Evolutionary conservation across 2,888 invertebrate genomes (phyloP).

Genomic region (Drosophila siamana): DNA sequence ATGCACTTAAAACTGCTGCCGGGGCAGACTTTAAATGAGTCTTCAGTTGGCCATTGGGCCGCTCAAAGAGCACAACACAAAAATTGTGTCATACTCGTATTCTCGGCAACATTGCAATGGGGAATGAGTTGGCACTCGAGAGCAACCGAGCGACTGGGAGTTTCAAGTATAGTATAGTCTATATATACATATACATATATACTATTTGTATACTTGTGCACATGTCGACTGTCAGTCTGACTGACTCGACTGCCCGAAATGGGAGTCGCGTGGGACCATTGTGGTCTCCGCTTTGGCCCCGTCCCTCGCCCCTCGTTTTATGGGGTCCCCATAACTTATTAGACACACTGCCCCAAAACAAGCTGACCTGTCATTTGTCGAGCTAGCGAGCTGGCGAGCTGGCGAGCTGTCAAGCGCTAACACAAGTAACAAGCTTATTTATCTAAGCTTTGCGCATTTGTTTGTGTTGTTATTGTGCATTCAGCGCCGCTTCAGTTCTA

Average conservation of each 20-base stretch:
- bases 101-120: constrained; percentile 13
- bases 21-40: constrained; percentile 52
- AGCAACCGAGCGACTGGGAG: constrained; percentile 40
- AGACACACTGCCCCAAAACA: constrained; percentile 30
- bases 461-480: constrained; percentile 33
- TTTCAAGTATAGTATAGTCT: constrained; percentile 44
- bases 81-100: constrained; percentile 44
- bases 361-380: constrained; percentile 67
- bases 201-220: constrained; percentile 12
- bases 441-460: constrained; percentile 52
- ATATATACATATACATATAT: no score
- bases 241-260: constrained; percentile 48
- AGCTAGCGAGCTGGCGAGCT: constrained; percentile 4
- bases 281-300: constrained; percentile 4
- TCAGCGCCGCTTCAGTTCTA: constrained; percentile 37
- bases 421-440: constrained; percentile 48
- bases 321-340: constrained; percentile 7
- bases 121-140: constrained; percentile 32
- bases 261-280: constrained; percentile 70
- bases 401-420: constrained; percentile 7
- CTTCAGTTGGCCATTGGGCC: constrained; percentile 51
- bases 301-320: no score
- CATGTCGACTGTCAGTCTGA: constrained; percentile 38
- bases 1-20: constrained; percentile 69
- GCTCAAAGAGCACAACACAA: constrained; percentile 33